phyloP scores from a whole-genome alignment of 2,888 invertebrate species.

The Tyria jacobaeae region DNA sequence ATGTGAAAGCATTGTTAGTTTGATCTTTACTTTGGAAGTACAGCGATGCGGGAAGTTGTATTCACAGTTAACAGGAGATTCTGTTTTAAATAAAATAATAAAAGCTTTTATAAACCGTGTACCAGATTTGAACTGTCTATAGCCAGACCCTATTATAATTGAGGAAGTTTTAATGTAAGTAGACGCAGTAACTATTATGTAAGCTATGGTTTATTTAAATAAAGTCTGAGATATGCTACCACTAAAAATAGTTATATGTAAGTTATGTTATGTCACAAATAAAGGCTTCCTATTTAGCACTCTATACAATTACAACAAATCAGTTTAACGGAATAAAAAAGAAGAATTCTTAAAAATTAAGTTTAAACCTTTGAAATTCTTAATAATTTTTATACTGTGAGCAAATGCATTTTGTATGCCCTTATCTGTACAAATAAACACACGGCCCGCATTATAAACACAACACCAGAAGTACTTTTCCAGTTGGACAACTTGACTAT shows the following conservation, averaged over 20 bases:
- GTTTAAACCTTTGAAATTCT: too few relatives aligned
- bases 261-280: background rate
- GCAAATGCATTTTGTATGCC: background rate
- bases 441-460: background rate
- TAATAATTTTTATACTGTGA: background rate
- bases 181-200: too few relatives aligned
- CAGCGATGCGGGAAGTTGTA: constrained; percentile 20
- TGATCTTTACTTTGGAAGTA: constrained; percentile 58
- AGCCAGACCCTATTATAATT: too few relatives aligned
- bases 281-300: background rate
- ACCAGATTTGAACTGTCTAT: background rate
- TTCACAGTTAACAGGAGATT: background rate
- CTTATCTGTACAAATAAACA: background rate
- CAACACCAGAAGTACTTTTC: background rate
- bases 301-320: background rate
- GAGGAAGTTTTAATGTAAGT: too few relatives aligned
- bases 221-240: background rate
- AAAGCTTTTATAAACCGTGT: background rate
- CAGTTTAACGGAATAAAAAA: background rate
- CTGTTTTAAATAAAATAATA: background rate
- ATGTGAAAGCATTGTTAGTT: constrained; percentile 61
- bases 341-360: too few relatives aligned
- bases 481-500: too few relatives aligned
- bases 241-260: background rate
- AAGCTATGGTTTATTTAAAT: background rate